These are phyloP conservation scores for Triplophysa bombifrons DNA, from an alignment of 2,797 vertebrate genomes.

Conservation along the genomic window DNA sequence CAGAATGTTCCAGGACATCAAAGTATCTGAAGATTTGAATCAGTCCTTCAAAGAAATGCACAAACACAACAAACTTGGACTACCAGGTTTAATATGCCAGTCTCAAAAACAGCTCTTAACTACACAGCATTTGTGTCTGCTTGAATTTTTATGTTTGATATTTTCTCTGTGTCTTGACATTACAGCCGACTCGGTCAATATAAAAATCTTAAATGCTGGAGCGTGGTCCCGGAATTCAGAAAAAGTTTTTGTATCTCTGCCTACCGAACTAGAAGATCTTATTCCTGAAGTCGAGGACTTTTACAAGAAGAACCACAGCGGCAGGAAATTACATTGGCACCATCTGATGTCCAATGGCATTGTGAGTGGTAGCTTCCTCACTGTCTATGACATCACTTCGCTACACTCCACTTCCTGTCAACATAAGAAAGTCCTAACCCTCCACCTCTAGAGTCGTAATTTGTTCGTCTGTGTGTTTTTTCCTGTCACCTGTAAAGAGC, in stretches of 20 bases:
- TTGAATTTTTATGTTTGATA: not conserved
- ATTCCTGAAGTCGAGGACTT: constrained; percentile 99
- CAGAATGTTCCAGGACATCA: constrained; percentile 97
- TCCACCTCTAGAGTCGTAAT: not conserved
- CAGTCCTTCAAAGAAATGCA: constrained; percentile 97
- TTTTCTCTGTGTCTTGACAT: not conserved
- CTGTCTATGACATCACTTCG: constrained; percentile 89
- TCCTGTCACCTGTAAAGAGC: not conserved
- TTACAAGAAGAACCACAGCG: constrained; percentile 99
- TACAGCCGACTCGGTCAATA: constrained; percentile 94
- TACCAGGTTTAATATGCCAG: constrained; percentile 81
- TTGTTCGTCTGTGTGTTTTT: constrained; percentile 3
- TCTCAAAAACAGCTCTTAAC: not conserved
- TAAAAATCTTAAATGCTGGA: constrained; percentile 95
- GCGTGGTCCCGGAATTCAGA: constrained; percentile 96
- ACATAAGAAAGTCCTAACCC: not conserved
- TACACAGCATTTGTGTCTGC: not conserved
- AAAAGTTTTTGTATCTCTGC: constrained; percentile 94
- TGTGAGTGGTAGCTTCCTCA: constrained; percentile 88
- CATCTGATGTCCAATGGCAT: constrained; percentile 99
- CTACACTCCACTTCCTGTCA: constrained; percentile 74
- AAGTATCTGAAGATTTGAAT: constrained; percentile 96
- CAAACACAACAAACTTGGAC: constrained; percentile 93
- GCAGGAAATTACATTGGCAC: constrained; percentile 98
- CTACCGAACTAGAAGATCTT: constrained; percentile 93